Conservation (phyloP, 2,888 invertebrate genomes). For the Diadromus collaris region DNA sequence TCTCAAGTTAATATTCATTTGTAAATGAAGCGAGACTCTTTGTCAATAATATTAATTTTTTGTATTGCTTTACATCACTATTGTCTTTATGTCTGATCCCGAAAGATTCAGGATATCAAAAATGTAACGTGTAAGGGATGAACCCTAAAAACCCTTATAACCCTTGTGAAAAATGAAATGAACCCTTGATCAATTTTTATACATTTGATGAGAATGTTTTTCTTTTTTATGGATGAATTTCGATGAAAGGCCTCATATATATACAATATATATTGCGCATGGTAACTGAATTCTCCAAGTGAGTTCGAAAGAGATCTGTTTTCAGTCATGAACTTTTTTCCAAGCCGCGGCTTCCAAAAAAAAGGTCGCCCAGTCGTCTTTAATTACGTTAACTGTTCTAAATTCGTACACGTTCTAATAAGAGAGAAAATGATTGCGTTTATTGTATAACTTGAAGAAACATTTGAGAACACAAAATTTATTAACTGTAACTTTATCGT, state of each 20-base stretch:
- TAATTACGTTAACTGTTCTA: neutral
- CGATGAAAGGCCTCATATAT: too few species aligned
- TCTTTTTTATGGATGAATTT: neutral
- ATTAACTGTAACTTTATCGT: neutral
- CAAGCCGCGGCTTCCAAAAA: neutral
- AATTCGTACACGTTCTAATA: neutral
- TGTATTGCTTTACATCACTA: neutral
- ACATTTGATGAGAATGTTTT: neutral
- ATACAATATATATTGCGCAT: too few species aligned
- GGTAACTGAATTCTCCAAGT: neutral
- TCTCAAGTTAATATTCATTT: neutral
- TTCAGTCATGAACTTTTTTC: neutral
- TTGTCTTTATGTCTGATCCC: neutral
- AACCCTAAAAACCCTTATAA: too few species aligned
- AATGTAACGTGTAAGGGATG: neutral
- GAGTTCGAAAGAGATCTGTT: neutral
- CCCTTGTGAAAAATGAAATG: too few species aligned
- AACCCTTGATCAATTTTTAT: neutral
- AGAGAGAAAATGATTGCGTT: neutral
- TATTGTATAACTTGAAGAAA: neutral
- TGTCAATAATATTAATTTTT: neutral
- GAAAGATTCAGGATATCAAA: neutral
- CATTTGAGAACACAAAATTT: neutral
- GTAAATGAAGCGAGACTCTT: neutral
- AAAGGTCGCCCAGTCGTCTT: neutral